A percentile compares a stretch with the other conserved stretches of the same genome.
These are phyloP conservation scores for Muscina levida DNA, from an alignment of 2,888 invertebrate species.

Conservation along the genomic window DNA sequence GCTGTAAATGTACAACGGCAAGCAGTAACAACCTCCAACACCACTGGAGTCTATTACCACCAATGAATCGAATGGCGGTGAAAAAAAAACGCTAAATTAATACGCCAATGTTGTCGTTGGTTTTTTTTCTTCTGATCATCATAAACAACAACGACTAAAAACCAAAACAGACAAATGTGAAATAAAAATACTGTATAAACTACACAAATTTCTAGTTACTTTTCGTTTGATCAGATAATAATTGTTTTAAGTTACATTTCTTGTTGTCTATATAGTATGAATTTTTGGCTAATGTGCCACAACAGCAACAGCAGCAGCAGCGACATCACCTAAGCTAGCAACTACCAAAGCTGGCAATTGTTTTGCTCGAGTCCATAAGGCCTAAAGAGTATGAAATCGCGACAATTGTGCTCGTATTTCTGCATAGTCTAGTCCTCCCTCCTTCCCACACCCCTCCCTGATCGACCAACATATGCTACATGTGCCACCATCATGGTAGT, in stretches of 20 bases:
- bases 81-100: slow-evolving; percentile 25
- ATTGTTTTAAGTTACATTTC: slow-evolving; percentile 70
- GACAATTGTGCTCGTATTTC: neutral
- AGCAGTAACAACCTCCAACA: slow-evolving; percentile 8
- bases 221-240: slow-evolving; percentile 69
- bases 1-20: slow-evolving; percentile 29
- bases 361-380: slow-evolving; percentile 13
- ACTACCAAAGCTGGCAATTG: slow-evolving; percentile 6
- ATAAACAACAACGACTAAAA: slow-evolving; percentile 37
- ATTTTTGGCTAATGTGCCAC: slow-evolving; percentile 28
- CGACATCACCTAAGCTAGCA: neutral
- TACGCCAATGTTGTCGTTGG: slow-evolving; percentile 30
- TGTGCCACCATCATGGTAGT: slow-evolving; percentile 18
- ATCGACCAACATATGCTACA: neutral
- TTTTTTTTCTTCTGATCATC: neutral
- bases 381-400: neutral
- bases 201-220: slow-evolving; percentile 9
- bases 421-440: too few species aligned
- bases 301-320: slow-evolving; percentile 2
- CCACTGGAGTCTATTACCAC: neutral
- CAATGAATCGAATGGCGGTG: neutral
- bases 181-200: slow-evolving; percentile 27
- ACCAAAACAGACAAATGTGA: slow-evolving; percentile 36
- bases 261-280: slow-evolving; percentile 26
- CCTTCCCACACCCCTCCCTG: neutral